Conservation (phyloP, 1,140 invertebrate species). For the Drusus annulatus region DNA sequence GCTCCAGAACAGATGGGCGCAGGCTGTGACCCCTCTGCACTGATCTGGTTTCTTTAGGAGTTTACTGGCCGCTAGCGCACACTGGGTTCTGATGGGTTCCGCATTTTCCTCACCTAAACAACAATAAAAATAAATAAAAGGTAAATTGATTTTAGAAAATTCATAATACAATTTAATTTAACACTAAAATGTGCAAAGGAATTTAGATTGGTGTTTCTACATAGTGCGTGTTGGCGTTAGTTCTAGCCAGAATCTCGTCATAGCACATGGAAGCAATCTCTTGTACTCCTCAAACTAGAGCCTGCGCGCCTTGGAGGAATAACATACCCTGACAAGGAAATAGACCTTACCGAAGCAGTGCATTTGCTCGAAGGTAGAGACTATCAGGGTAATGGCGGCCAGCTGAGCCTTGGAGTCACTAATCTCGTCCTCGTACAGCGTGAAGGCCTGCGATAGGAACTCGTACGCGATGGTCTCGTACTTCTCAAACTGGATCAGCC, state of each 20-base stretch:
- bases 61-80: conserved; percentile 94
- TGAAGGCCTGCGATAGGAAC: conserved; percentile 98
- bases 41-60: conserved; percentile 98
- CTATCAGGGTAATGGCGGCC: conserved; percentile 95
- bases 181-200: no score
- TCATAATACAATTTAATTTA: no score
- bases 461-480: conserved; percentile 98
- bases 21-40: conserved; percentile 90
- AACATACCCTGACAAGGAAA: no score
- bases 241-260: no score
- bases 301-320: no score
- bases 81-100: conserved; percentile 95
- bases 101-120: conserved; percentile 89
- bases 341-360: conserved; percentile 81
- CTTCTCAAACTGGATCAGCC: conserved; percentile 93
- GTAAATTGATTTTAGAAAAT: no score
- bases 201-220: no score
- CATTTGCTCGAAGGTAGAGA: conserved; percentile 96
- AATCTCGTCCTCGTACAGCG: conserved; percentile 98
- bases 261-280: no score
- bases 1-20: conserved; percentile 98
- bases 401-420: conserved; percentile 97
- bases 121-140: no score
- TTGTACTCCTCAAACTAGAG: no score
- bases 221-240: no score